These are phyloP conservation scores for Drosophila cracens DNA, from an alignment of 2,888 invertebrate genomes.

Conservation along the genomic window DNA sequence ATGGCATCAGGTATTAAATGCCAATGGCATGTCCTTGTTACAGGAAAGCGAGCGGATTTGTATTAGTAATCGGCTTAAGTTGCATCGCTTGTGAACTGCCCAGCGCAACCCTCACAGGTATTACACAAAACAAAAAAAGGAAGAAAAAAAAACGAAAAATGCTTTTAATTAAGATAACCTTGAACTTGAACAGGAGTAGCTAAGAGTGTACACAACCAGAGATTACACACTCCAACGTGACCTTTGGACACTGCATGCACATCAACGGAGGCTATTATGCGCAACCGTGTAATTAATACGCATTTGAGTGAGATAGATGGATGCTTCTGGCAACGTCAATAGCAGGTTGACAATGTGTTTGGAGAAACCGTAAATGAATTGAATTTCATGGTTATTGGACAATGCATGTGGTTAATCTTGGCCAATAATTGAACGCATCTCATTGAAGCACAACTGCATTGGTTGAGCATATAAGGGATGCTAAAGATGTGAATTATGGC, in stretches of 20 bases:
- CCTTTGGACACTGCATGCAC: constrained; percentile 43
- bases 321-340: background rate
- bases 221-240: constrained; percentile 18
- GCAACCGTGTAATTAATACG: constrained; percentile 51
- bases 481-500: background rate
- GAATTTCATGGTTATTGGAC: constrained; percentile 1
- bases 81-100: constrained; percentile 44
- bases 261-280: constrained; percentile 45
- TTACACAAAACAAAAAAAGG: background rate
- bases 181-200: constrained; percentile 22
- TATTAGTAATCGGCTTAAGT: constrained; percentile 70
- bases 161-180: constrained; percentile 33
- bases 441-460: background rate
- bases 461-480: background rate
- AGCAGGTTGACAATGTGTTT: background rate
- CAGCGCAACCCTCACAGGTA: background rate
- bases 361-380: background rate
- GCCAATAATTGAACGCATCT: background rate
- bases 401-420: background rate
- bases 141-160: background rate
- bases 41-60: constrained; percentile 43
- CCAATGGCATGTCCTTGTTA: constrained; percentile 20
- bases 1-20: constrained; percentile 44
- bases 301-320: constrained; percentile 41
- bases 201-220: constrained; percentile 2